Conservation (phyloP, 2,113 vertebrate species). For the cat (Felis catus) region F.catus_Fca126_mat1.0 CM031416.1:59732001-59732500, state of each 20-base stretch:
- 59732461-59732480: neutral
- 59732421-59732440: neutral
- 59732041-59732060: neutral
- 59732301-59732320: neutral
- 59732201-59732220: neutral
- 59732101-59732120: neutral
- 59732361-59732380: neutral
- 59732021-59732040: neutral
- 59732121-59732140: neutral
- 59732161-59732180: neutral
- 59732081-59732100: neutral
- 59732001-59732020: neutral
- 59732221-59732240: neutral
- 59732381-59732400: neutral
- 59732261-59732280: neutral
- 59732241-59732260: neutral
- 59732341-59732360: neutral
- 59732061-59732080: neutral
- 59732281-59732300: neutral
- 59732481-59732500: neutral
- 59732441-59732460: neutral
- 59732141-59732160: neutral
- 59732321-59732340: neutral
- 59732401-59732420: neutral
- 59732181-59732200: neutral